Base-by-base conservation (phyloP, 2,888 invertebrate genomes). In the Sussaba pulchella region DNA sequence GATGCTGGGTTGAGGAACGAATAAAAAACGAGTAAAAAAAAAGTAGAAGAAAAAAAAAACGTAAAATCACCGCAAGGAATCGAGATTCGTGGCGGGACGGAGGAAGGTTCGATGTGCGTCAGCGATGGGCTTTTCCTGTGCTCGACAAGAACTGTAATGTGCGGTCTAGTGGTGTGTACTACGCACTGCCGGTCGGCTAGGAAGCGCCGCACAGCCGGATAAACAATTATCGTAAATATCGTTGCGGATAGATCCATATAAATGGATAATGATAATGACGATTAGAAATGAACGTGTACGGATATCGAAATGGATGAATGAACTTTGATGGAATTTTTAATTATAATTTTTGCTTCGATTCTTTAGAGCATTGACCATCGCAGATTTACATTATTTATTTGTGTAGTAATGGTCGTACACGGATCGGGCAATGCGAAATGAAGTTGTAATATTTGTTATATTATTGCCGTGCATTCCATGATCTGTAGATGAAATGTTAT, bases 81-180 rank as follows among this genome's bases (percentile, higher is more conserved):
- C 78, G 76, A 63, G 50, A 57, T 57, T 78, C 81, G 26, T 75
- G 81, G 80, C 81, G 83, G 78, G 85, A 84, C 76, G 81, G 80
- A 79, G 83, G 78, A 84, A 84, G 78, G 86, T 85, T 74, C 75
- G 73, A 73, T 73, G 64, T 57, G 43, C 66, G 59, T 45, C 45
- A 74, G 66, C 66, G 66, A 74, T 67, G 41, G 9, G 45, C 47
- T 36, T 21, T n/a, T 8, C 41, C 12, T 70, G 21, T 21, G 36
- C n/a, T 47, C 5, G 21, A 64, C n/a, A 4, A 63, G 12, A 43
- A 54, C 54, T 54, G n/a, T 31, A 54, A n/a, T 31, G 31, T 47
- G 47, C 24, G 31, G 21, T 71, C 36, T 59, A 9, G 10, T 6
- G 12, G 43, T 41, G 63, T 45, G 54, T 36, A 43, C 3, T 66